Base-by-base conservation (phyloP, 2,888 invertebrate species). In the Dinocampus coccinellae region DNA sequence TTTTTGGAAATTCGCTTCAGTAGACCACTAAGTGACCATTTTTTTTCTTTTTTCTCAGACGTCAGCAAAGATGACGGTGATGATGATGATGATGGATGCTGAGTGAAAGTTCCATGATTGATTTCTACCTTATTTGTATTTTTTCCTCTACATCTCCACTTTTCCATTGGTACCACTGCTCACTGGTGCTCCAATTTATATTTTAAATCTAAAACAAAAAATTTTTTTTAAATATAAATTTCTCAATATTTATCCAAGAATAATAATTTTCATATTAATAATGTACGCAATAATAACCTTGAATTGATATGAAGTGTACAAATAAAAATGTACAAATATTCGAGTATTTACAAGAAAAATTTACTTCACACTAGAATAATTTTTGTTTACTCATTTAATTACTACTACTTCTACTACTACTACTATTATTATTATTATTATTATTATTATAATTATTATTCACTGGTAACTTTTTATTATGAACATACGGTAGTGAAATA, bases 21-120 rank as follows among this genome's bases (percentile, higher is more conserved):
- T 2, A 95, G 90, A 80, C 93, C 93, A 7, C 95, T 94, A 55
- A 95, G 91, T 9, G 94, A 93, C 95, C 95, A 95, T 87, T 94
- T 94, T 82, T 91, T 91, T 79, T 88, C 89, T 79, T 92, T 93
- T 80, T 92, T 92, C 81, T 90, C 91, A n/a, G 47, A 47, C 76
- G 90, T 78, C 3, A 24, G 24, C 26, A 57, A 11, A 1, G 73
- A 58, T 1, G 75, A 29, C 2, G 73, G 72, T 22, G 77, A 66
- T 10, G 76, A 76, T 0, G 76, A 63, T 29, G 63, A 16, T 47
- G 75, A 52, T 68, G 77, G 72, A 11, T 77, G 20, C 3, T 80
- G 80, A 24, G 76, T 72, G 0, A 79, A 47, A 55, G 20, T 11
- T 33, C 24, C 60, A 24, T 53, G 34, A 26, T 47, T 39, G 13